Evolutionary conservation across 2,113 vertebrate species (phyloP).

Genomic region (Balaenoptera acutorostrata): DNA sequence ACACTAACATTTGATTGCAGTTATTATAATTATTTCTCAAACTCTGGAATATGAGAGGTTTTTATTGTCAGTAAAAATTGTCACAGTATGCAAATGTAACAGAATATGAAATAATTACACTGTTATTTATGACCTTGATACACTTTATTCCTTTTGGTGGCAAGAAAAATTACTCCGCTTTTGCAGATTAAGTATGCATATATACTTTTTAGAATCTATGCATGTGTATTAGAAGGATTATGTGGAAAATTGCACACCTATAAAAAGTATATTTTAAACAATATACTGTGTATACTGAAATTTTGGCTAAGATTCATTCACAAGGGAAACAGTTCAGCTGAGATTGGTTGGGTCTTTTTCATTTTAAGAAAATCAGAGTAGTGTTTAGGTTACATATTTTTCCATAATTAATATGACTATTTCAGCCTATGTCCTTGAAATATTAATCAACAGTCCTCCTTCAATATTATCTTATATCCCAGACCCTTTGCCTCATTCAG

Average conservation of each 20-base stretch:
- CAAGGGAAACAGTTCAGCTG: not conserved
- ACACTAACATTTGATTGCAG: not conserved
- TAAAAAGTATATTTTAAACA: not conserved
- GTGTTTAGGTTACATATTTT: not conserved
- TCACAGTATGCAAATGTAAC: not conserved
- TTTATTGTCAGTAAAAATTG: not conserved
- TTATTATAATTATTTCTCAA: slow-evolving; percentile 10
- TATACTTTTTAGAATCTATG: not conserved
- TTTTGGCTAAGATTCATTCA: not conserved
- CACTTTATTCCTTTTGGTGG: not conserved
- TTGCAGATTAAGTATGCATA: not conserved
- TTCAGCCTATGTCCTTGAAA: not conserved
- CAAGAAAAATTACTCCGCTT: not conserved
- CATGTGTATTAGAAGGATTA: not conserved
- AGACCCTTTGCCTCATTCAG: not conserved
- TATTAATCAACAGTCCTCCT: not conserved
- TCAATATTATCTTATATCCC: not conserved
- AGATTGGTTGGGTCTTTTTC: not conserved
- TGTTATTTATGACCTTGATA: not conserved
- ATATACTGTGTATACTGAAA: not conserved
- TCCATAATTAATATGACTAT: not conserved
- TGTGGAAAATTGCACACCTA: not conserved
- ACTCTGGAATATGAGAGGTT: not conserved
- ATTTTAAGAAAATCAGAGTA: not conserved
- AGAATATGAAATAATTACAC: not conserved